These are phyloP conservation scores for Drosophila truncata DNA, from an alignment of 1,140 invertebrate genomes.

Conservation along the genomic window DNA sequence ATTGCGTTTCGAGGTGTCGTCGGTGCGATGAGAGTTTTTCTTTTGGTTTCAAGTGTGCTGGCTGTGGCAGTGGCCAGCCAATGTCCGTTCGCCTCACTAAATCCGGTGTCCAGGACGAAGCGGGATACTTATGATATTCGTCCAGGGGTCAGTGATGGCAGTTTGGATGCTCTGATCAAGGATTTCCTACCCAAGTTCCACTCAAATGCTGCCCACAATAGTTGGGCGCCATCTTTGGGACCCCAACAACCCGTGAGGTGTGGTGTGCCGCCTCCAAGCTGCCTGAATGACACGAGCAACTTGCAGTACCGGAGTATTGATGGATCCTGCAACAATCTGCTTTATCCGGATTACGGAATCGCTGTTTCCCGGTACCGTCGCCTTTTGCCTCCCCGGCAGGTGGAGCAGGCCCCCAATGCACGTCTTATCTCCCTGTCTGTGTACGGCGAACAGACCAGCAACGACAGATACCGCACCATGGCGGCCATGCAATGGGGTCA, in stretches of 20 bases:
- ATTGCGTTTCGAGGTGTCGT: conserved; percentile 29
- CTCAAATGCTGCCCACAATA: conserved; percentile 11
- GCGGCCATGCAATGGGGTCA: conserved; percentile 94
- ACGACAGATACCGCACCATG: conserved; percentile 90
- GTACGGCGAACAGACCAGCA: conserved; percentile 88
- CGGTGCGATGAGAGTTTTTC: conserved; percentile 33
- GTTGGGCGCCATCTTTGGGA: conserved; percentile 22
- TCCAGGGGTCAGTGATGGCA: conserved; percentile 38
- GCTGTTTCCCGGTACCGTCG: conserved; percentile 89
- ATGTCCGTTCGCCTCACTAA: conserved; percentile 43
- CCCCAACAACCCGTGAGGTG: conserved; percentile 40
- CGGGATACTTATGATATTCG: conserved; percentile 40
- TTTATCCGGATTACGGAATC: conserved; percentile 90
- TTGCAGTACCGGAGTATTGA: conserved; percentile 91
- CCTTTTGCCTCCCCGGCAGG: conserved; percentile 92
- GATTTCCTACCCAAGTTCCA: conserved; percentile 50
- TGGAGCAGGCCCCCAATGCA: conserved; percentile 87
- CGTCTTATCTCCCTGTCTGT: conserved; percentile 90
- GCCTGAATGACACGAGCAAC: conserved; percentile 84
- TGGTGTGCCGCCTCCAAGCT: conserved; percentile 60
- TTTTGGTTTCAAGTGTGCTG: conserved; percentile 18
- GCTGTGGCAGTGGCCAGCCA: conserved; percentile 12
- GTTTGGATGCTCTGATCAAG: conserved; percentile 55
- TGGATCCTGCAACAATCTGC: conserved; percentile 94
- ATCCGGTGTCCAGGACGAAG: conserved; percentile 23